Evolutionary conservation across 2,888 invertebrate genomes (phyloP), one percentile per base, ranked within the genome.

Genomic region (Phengaris alcon): DNA sequence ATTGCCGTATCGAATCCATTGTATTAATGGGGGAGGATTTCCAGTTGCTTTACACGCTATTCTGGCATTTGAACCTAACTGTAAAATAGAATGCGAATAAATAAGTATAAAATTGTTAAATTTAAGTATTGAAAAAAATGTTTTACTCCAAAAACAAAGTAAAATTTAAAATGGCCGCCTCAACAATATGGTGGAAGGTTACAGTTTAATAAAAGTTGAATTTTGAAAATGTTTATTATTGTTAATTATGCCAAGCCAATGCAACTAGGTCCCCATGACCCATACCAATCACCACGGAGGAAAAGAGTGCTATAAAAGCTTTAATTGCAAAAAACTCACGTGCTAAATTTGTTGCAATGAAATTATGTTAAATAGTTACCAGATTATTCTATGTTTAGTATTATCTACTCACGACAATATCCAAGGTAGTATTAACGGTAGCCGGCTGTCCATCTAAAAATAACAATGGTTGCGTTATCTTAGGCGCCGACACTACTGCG

Each of bases 21-120:
- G 90, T 77, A 96, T 91, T 5, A 85, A 85, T 0, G 95, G 95
- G 0, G 82, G 70, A 0, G 96, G 95, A 77, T 93, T 91, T 1
- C 95, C 96, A n/a, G 86, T 84, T 0, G 94, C 94, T 76, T 90
- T 88, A 82, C 95, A 95, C 0, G 90, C 85, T 77, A 94, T 79
- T 12, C 90, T 86, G 2, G 84, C 79, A 12, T 82, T 84, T 5
- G 85, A 82, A 10, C 86, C 88, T 74, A 86, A 81, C 90, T 93
- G 79, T 59, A 87, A 84, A 12, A 68, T 64, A 59, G n/a, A 54
- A 12, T 48, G 8, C 6, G 48, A 8, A 48, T 48, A 48, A 7
- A 48, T 48, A 5, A 48, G 7, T 48, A 6, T 8, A 48, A 48
- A 48, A 48, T 6, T 5, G 3, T 7, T 7, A 48, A 8, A 48